Base-by-base conservation (phyloP, 2,797 vertebrate species). In the Betta splendens region DNA sequence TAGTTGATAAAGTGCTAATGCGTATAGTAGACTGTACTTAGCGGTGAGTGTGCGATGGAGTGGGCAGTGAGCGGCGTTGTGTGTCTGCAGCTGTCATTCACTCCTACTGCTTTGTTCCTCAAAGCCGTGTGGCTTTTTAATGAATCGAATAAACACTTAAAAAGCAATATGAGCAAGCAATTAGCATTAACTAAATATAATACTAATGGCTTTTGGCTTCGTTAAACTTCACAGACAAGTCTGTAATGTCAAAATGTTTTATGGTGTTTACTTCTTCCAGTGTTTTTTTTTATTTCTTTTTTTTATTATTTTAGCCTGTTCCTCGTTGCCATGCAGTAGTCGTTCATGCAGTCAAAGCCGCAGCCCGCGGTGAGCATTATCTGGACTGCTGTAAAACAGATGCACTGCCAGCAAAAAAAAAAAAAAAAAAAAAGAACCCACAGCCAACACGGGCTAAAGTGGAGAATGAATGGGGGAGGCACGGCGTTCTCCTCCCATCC, bases 91-190 rank as follows among this genome's bases (percentile, higher is more conserved):
- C 65, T 61, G 80, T 75, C 76, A 49, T 62, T 80, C 69, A 44
- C 50, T 53, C 55, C 46, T 17, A 23, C 48, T 69, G 58, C 69
- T 75, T 68, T 63, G 64, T 74, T 80, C 71, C 66, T 71, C 35
- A 28, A 36, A 77, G 58, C 48, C 52, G 73, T 72, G 72, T 79
- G 75, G 73, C 39, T 70, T 80, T 84, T 78, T 84, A 86, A 81
- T 80, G 81, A 77, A 75, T 8, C 59, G 74, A 86, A 84, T 65
- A 72, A 86, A 79, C 77, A 83, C 77, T 84, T 83, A 73, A 69
- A 80, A 79, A 73, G 77, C 75, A 73, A 81, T 76, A 63, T 32
- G 62, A 75, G 42, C 28, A 2, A 62, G 63, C 66, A 70, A 75
- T 84, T 73, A 77, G 61, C 77, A 80, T 81, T 75, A 79, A 69